phyloP scores from a whole-genome alignment of 2,888 invertebrate species.

The Teinopalpus imperialis region DNA sequence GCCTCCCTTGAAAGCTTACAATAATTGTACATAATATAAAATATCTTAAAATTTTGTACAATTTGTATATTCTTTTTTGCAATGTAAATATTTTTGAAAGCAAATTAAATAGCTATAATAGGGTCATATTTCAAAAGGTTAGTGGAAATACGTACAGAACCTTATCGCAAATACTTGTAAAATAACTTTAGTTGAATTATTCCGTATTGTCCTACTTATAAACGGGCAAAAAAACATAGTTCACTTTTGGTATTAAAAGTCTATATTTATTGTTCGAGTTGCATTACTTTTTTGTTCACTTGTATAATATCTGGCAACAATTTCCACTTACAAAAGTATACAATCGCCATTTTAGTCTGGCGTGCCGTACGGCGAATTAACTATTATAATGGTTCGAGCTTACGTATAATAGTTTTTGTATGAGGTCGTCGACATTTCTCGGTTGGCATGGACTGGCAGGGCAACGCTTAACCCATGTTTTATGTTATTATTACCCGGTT shows the following conservation, averaged over 20 bases:
- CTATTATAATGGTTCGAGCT: constrained; percentile 37
- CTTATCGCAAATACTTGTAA: too few species aligned
- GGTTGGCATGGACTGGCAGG: constrained; percentile 16
- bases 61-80: too few species aligned
- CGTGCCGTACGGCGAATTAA: constrained; percentile 41
- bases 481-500: constrained; percentile 20
- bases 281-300: background rate
- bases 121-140: too few species aligned
- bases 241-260: background rate
- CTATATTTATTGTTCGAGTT: background rate
- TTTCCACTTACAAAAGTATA: constrained; percentile 25
- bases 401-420: constrained; percentile 47
- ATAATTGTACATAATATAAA: too few species aligned
- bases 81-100: too few species aligned
- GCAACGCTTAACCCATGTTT: constrained; percentile 14
- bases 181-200: too few species aligned
- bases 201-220: background rate
- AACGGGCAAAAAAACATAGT: background rate
- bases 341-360: constrained; percentile 23
- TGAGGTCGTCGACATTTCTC: constrained; percentile 45
- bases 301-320: constrained; percentile 23
- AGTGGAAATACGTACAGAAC: too few species aligned
- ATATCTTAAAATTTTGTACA: too few species aligned
- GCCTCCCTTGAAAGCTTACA: too few species aligned
- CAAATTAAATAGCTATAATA: too few species aligned